Conservation (phyloP, 2,797 vertebrate species). For the Rhabdophis nuchalis region DNA sequence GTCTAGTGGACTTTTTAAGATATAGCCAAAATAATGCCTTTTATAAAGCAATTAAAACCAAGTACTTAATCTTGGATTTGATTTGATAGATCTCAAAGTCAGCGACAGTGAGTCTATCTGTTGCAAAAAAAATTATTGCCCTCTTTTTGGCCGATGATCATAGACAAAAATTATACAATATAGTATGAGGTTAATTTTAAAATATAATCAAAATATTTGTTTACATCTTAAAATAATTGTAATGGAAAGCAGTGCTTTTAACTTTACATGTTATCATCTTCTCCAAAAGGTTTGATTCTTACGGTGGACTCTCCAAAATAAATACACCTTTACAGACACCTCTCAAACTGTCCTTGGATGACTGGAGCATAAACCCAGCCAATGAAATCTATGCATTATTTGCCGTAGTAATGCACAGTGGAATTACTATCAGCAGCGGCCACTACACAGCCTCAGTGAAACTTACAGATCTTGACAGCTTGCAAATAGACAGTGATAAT, state of each 20-base stretch:
- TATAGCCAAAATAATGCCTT: background rate
- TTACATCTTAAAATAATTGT: rapidly evolving
- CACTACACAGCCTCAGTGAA: conserved; percentile 94
- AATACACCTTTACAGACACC: conserved; percentile 93
- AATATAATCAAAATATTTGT: background rate
- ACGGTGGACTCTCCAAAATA: conserved; percentile 92
- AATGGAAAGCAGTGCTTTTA: background rate
- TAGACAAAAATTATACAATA: background rate
- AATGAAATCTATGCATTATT: conserved; percentile 87
- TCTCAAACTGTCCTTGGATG: conserved; percentile 84
- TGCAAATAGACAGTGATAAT: conserved; percentile 66
- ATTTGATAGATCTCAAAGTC: background rate
- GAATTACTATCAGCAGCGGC: conserved; percentile 94
- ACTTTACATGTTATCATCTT: background rate
- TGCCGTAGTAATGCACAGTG: conserved; percentile 96
- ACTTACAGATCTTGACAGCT: conserved; percentile 79
- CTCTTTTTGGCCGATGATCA: background rate
- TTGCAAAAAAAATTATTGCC: background rate
- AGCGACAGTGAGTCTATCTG: no score
- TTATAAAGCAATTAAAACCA: background rate
- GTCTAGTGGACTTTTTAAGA: background rate
- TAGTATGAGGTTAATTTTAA: background rate
- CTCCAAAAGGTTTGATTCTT: conserved; percentile 84
- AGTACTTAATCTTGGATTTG: background rate
- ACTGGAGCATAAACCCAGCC: conserved; percentile 87